These are phyloP conservation scores for Lasaia peninsularis DNA, from an alignment of 1,140 invertebrate species.

Conservation along the genomic window DNA sequence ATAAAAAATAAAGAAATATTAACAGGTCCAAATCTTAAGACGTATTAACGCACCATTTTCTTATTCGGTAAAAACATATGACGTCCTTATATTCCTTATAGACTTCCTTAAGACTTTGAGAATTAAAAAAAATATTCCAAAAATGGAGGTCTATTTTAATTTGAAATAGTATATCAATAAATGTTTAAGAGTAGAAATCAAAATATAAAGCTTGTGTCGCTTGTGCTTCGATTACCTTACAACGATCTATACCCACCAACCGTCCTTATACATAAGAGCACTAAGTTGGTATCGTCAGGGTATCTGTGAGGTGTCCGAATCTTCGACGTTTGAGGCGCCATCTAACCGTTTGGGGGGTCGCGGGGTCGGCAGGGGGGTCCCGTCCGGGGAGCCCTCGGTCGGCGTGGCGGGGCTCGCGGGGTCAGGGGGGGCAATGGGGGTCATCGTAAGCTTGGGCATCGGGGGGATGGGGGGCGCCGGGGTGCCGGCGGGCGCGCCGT, in stretches of 20 bases:
- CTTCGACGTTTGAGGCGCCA: constrained; percentile 10
- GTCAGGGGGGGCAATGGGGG: background rate
- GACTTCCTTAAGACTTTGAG: too few species aligned
- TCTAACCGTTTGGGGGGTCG: constrained; percentile 5
- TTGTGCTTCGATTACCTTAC: background rate
- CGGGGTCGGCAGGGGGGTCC: background rate
- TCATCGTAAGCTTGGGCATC: constrained; percentile 38
- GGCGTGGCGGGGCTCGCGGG: background rate
- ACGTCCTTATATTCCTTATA: too few species aligned
- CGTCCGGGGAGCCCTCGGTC: background rate
- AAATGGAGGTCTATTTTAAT: too few species aligned
- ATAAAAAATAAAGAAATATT: too few species aligned
- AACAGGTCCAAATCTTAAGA: too few species aligned
- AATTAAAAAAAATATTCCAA: too few species aligned
- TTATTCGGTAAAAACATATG: too few species aligned
- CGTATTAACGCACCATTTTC: too few species aligned
- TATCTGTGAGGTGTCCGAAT: background rate
- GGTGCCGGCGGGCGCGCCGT: constrained; percentile 61
- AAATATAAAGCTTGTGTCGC: background rate
- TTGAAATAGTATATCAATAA: too few species aligned
- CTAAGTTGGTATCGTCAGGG: background rate
- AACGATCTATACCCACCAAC: background rate
- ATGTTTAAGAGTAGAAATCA: too few species aligned
- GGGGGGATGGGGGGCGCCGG: constrained; percentile 50
- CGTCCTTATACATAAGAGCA: constrained; percentile 9